Evolutionary conservation across 2,113 vertebrate genomes (phyloP).

Genomic region (Carollia perspicillata): DNA sequence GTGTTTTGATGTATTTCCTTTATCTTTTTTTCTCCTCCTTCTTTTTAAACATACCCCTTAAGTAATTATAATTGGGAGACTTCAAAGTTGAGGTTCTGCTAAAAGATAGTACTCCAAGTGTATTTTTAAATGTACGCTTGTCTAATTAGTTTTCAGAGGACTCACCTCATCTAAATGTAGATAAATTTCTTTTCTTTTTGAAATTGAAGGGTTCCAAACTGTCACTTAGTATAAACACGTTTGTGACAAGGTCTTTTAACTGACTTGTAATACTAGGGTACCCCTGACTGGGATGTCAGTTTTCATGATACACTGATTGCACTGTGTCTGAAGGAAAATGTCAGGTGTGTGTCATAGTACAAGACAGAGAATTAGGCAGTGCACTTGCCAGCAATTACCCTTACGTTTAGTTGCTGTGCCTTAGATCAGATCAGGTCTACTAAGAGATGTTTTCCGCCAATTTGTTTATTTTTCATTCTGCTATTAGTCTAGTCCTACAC

Average conservation of each 20-base stretch:
- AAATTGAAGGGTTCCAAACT: not conserved
- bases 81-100: conserved; percentile 31
- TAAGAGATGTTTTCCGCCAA: not conserved
- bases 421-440: not conserved
- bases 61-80: not conserved
- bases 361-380: not conserved
- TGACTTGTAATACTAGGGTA: conserved; percentile 25
- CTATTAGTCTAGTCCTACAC: not conserved
- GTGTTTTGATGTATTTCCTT: not conserved
- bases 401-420: not conserved
- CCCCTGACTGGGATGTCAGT: conserved; percentile 5
- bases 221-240: not conserved
- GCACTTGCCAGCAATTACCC: not conserved
- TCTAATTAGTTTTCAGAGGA: conserved; percentile 14
- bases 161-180: conserved; percentile 14
- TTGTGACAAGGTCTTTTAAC: conserved; percentile 21
- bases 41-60: not conserved
- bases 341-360: not conserved
- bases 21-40: not conserved
- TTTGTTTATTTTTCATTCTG: not conserved
- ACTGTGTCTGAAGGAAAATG: conserved; percentile 24
- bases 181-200: not conserved
- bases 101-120: not conserved
- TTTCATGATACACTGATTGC: conserved; percentile 10
- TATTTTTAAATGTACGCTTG: not conserved